Base-by-base conservation (phyloP, 2,113 vertebrate species). In the Corythaixoides concolor region DNA sequence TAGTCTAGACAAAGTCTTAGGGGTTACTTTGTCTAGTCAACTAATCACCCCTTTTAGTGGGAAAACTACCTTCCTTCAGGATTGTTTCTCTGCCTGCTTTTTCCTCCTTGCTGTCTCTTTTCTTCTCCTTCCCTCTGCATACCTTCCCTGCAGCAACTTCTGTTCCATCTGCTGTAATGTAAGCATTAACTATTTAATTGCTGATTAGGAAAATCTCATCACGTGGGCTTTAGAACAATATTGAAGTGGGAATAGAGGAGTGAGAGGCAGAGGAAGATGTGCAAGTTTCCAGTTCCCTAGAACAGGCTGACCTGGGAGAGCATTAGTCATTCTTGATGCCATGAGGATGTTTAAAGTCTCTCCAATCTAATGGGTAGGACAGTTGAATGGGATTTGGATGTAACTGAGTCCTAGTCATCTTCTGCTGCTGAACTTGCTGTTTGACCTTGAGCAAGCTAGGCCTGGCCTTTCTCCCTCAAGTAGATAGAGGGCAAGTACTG, bases 121-220 rank as follows among this genome's bases (percentile, higher is more conserved):
- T 94, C 82, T 96, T 43, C 70, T 88, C 77, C 83, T 96, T 93
- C 39, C 20, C 77, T 90, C 80, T 87, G 90, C 92, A 93, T 96
- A 96, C 88, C 86, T 96, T 97, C 93, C 95, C 95, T 88, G 77
- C 74, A 96, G 96, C 89, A 93, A 95, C 80, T 95, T 53, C 56
- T 59, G 83, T 94, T 93, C 92, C 62, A 94, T 95, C 87, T 94
- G 84, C 91, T 43, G 28, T 89, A 92, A 89, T 89, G 84, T 81
- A 93, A 88, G 91, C 81, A 52, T 97, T 97, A 97, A 95, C 97
- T 79, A n/a, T 96, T 95, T 94, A 93, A 96, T 83, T 95, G 94
- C 92, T 88, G 92, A 95, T 95, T 85, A 95, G 89, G 89, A 87
- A 97, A 89, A 78, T 92, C 49, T 92, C 37, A 60, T 92, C 66